Percentiles rank a stretch among this genome's conserved stretches.
These are phyloP conservation scores for Neodontobutis hainanensis DNA, from an alignment of 2,113 vertebrate species.

Conservation along the genomic window DNA sequence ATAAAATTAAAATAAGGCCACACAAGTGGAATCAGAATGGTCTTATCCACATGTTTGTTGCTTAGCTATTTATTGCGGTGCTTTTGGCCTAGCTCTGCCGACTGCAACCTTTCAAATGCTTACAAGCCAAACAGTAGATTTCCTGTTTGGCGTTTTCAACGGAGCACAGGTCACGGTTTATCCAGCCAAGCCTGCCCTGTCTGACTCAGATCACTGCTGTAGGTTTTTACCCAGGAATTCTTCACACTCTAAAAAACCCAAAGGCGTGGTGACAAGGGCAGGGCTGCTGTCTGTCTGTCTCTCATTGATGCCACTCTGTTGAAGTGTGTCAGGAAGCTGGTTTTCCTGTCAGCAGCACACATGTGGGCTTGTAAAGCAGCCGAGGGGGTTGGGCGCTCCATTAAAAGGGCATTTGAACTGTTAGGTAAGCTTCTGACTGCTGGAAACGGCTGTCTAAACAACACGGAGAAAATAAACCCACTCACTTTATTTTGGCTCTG, in stretches of 20 bases:
- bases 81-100: slow-evolving; percentile 19
- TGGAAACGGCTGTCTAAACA: slow-evolving; percentile 75
- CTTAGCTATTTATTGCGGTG: slow-evolving; percentile 16
- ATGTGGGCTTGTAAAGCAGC: slow-evolving; percentile 51
- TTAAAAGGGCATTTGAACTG: slow-evolving; percentile 62
- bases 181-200: slow-evolving; percentile 36
- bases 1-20: slow-evolving; percentile 22
- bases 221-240: slow-evolving; percentile 57
- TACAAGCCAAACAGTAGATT: slow-evolving; percentile 38
- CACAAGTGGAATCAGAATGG: slow-evolving; percentile 28
- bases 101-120: slow-evolving; percentile 15
- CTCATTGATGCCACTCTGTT: slow-evolving; percentile 51
- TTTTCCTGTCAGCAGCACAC: slow-evolving; percentile 61
- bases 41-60: neutral
- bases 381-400: slow-evolving; percentile 23
- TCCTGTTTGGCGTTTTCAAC: slow-evolving; percentile 36
- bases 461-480: slow-evolving; percentile 60
- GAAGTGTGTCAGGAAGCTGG: slow-evolving; percentile 55
- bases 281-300: slow-evolving; percentile 32
- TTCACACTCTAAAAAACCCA: slow-evolving; percentile 34
- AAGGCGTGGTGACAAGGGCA: slow-evolving; percentile 45
- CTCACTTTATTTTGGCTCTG: slow-evolving; percentile 29
- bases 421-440: slow-evolving; percentile 47
- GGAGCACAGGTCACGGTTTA: slow-evolving; percentile 38
- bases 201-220: slow-evolving; percentile 39